Base-by-base conservation (phyloP, 2,113 vertebrate species). In the Platichthys flesus region DNA sequence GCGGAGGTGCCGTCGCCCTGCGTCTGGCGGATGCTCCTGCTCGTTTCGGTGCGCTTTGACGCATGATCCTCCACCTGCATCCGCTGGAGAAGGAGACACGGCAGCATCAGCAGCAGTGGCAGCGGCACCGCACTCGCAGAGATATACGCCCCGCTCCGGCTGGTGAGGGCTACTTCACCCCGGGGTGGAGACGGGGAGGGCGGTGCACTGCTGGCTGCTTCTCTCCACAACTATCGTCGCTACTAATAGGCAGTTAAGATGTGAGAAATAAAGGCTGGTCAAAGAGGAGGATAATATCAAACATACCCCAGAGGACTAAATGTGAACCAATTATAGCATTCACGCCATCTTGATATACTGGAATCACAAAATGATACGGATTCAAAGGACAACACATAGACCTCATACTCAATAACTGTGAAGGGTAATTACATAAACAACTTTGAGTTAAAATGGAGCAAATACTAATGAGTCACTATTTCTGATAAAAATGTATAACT, bases 121-220 rank as follows among this genome's bases (percentile, higher is more conserved):
- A 63, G 85, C 84, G 85, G 87, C 88, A 82, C 58, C 88, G 89
- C 91, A 80, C 85, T 35, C 85, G 76, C 87, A 31, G 82, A 71
- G 84, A 80, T 80, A 78, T 80, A 87, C 90, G 86, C 91, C 92
- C 83, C 89, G 58, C 74, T 79, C 84, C 69, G 85, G 87, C 67
- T n/a, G 71, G 51, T 79, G 20, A 64, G 52, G 49, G 88, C 68
- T 85, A 75, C 83, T 88, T 85, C 88, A 88, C 61, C 82, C 73
- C 1, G 63, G 55, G 58, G 69, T 40, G 51, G 47, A 66, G 37
- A 37, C 14, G 37, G 15, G 28, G 54, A n/a, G 28, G 47, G 16
- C 47, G 2, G 47, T 51, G 47, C 47, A 16, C 47, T 23, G 54
- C 47, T 4, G 70, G 51, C 51, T 21, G 66, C 16, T 49, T 14